Evolutionary conservation across 2,888 invertebrate species (phyloP).

Genomic region (Nomada flava): DNA sequence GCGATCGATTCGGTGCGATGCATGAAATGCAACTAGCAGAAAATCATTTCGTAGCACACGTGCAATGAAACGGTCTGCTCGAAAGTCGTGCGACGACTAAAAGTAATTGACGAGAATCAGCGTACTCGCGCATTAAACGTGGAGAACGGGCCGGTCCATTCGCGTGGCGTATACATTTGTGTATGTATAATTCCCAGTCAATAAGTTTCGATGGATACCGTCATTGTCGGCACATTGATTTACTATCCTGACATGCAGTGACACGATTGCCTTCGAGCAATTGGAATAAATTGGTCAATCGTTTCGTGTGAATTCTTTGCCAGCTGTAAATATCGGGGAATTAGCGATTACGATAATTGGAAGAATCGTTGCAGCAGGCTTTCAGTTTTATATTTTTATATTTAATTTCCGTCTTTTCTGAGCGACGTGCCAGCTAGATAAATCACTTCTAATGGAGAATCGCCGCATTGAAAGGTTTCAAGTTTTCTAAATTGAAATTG

Average conservation of each 20-base stretch:
- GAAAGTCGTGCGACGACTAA: constrained; percentile 4
- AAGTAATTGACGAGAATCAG: constrained; percentile 17
- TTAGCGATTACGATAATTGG: background rate
- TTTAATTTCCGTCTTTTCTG: too few species aligned
- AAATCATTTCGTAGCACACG: constrained; percentile 3
- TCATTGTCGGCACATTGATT: background rate
- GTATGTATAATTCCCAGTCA: background rate
- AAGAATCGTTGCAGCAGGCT: too few species aligned
- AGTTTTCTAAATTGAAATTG: too few species aligned
- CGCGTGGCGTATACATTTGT: too few species aligned
- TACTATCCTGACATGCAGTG: background rate
- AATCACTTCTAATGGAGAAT: too few species aligned
- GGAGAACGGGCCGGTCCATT: background rate
- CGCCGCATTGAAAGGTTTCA: too few species aligned
- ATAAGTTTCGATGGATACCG: constrained; percentile 10
- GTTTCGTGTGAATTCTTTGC: background rate
- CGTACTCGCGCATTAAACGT: background rate
- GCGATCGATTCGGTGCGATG: constrained; percentile 17
- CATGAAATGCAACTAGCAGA: constrained; percentile 32
- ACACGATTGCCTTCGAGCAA: background rate
- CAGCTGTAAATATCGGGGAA: background rate
- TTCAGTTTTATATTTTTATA: too few species aligned
- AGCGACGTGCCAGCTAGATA: too few species aligned
- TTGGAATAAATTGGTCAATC: background rate
- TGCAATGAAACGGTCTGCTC: constrained; percentile 5